Evolutionary conservation across 2,797 vertebrate genomes (phyloP).

Genomic region (Tauraco hartlaubi): DNA sequence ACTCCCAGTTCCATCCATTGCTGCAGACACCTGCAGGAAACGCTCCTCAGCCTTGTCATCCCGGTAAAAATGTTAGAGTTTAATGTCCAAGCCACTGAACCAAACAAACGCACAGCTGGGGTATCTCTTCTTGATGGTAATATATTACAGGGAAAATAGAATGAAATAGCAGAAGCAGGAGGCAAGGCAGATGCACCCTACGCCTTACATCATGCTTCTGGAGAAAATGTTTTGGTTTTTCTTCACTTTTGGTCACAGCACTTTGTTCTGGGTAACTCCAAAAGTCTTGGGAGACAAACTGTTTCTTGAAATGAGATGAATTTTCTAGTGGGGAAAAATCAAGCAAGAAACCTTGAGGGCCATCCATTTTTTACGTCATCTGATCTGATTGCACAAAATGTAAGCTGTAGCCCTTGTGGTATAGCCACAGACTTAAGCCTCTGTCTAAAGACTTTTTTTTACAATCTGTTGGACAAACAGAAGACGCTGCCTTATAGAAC

Average conservation of each 20-base stretch:
- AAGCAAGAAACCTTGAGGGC: not conserved
- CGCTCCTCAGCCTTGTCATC: not conserved
- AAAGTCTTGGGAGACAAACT: not conserved
- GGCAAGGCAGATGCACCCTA: not conserved
- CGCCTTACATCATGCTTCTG: not conserved
- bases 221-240: not conserved
- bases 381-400: not conserved
- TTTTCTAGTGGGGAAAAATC: not conserved
- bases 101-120: not conserved
- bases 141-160: not conserved
- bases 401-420: not conserved
- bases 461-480: not conserved
- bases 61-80: not conserved
- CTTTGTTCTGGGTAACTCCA: not conserved
- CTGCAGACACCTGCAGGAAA: not conserved
- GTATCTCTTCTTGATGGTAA: not conserved
- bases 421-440: not conserved
- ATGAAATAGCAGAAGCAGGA: not conserved
- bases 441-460: not conserved
- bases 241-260: not conserved
- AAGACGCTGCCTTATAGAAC: not conserved
- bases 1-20: fast-evolving
- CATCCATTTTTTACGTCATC: not conserved
- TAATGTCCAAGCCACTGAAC: not conserved
- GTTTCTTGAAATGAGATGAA: not conserved